Evolutionary conservation across 2,797 vertebrate species (phyloP).

Genomic region (Enteromius radiatus): DNA sequence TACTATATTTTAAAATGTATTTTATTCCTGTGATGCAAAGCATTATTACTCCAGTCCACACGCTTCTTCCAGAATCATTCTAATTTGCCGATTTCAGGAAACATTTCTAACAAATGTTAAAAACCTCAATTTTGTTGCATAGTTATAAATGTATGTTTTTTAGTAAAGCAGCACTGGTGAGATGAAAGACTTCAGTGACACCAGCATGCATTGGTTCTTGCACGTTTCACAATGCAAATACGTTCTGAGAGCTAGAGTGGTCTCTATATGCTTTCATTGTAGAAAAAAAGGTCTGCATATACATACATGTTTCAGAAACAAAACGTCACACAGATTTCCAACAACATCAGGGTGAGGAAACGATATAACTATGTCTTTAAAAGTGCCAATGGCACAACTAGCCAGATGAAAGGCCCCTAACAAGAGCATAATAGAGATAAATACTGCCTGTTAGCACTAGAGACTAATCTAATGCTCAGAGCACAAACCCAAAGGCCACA

Average conservation of each 20-base stretch:
- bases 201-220: background rate
- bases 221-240: too few species aligned
- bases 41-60: background rate
- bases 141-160: background rate
- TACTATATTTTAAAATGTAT: background rate
- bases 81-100: background rate
- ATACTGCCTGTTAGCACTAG: slow-evolving; percentile 55
- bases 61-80: background rate
- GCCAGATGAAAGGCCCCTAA: slow-evolving; percentile 64
- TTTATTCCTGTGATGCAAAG: background rate
- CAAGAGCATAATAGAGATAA: slow-evolving; percentile 69
- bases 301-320: background rate
- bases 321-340: background rate
- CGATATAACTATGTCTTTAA: slow-evolving; percentile 29
- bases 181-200: background rate
- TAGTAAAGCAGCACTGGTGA: background rate
- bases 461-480: slow-evolving; percentile 37
- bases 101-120: background rate
- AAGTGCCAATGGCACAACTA: slow-evolving; percentile 55
- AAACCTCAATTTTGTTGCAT: background rate
- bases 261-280: background rate
- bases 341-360: background rate
- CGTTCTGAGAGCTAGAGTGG: background rate
- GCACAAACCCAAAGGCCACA: slow-evolving; percentile 25
- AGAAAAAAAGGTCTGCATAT: background rate